Conservation (phyloP, 2,888 invertebrate genomes). For the Trichogramma dendrolimi region DNA sequence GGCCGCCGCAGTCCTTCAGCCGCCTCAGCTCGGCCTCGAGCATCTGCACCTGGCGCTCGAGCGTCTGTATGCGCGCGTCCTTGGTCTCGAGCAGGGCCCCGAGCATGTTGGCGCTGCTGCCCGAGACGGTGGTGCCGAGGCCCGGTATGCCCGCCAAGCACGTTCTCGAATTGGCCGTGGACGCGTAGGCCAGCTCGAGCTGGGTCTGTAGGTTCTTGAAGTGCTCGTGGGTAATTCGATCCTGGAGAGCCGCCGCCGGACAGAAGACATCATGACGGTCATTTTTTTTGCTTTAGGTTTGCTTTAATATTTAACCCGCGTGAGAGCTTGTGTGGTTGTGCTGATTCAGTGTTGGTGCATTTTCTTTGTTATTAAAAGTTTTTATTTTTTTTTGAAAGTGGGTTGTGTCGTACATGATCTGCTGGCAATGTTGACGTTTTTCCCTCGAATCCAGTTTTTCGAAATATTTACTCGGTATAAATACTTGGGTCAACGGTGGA, state of each 20-base stretch:
- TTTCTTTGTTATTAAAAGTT: not conserved
- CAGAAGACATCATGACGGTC: too few relatives aligned
- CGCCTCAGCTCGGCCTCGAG: conserved; percentile 74
- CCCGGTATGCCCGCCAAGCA: conserved; percentile 46
- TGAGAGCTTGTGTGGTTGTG: not conserved
- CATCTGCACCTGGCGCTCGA: conserved; percentile 79
- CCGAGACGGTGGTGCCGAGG: conserved; percentile 54
- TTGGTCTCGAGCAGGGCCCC: conserved; percentile 78
- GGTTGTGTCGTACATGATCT: not conserved
- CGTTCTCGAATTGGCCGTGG: conserved; percentile 54
- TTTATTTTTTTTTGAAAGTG: conserved; percentile 31
- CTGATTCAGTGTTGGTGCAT: not conserved
- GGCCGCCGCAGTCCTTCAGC: conserved; percentile 53
- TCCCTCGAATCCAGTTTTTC: too few relatives aligned
- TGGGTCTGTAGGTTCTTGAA: conserved; percentile 77
- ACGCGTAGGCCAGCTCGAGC: conserved; percentile 69
- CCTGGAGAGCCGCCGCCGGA: too few relatives aligned
- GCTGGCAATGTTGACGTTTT: too few relatives aligned
- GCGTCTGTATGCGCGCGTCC: conserved; percentile 80
- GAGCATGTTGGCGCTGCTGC: conserved; percentile 62
- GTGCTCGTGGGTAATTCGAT: conserved; percentile 75
- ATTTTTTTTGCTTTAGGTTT: not conserved
- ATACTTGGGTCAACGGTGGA: too few relatives aligned
- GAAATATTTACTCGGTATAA: too few relatives aligned
- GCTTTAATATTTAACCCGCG: not conserved